phyloP scores from a whole-genome alignment of 2,888 invertebrate genomes.

The Eutolmus rufibarbis region DNA sequence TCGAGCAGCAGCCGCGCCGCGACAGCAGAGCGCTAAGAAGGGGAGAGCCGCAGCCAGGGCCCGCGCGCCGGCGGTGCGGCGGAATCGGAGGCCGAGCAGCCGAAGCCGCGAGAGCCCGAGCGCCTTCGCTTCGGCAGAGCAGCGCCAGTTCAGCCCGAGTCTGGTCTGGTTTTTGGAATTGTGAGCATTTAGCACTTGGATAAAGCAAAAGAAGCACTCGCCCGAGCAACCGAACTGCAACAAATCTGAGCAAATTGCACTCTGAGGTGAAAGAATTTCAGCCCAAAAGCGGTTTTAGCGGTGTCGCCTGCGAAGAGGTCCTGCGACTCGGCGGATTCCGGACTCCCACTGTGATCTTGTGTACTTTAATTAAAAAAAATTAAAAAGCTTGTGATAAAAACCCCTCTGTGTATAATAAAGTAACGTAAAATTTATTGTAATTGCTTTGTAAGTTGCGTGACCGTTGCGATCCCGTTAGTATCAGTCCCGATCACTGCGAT shows the following conservation, averaged over 20 bases:
- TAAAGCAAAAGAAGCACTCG: slow-evolving; percentile 1
- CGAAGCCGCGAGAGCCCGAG: not conserved
- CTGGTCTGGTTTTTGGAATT: slow-evolving; percentile 40
- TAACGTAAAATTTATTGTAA: not conserved
- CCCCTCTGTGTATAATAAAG: slow-evolving; percentile 7
- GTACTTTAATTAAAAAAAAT: slow-evolving; percentile 26
- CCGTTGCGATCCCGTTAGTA: not conserved
- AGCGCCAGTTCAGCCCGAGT: slow-evolving; percentile 27
- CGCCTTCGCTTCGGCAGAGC: not conserved
- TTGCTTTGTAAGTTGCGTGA: slow-evolving; percentile 22
- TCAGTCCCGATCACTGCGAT: not conserved
- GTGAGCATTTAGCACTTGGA: slow-evolving; percentile 23
- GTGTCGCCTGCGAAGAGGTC: not conserved
- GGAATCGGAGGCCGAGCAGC: not conserved
- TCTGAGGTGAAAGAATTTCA: not conserved
- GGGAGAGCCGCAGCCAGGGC: not conserved
- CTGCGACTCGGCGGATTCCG: not conserved
- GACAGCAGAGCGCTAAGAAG: slow-evolving; percentile 1
- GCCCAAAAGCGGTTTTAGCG: not conserved
- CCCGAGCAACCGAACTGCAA: not conserved
- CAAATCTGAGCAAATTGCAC: not conserved
- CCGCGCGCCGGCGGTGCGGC: not conserved
- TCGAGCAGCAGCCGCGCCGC: not conserved
- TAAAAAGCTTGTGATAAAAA: slow-evolving; percentile 28
- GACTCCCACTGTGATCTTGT: slow-evolving; percentile 31